Evolutionary conservation across 1,140 invertebrate species (phyloP).

Genomic region (Lordiphosa clarofinis): DNA sequence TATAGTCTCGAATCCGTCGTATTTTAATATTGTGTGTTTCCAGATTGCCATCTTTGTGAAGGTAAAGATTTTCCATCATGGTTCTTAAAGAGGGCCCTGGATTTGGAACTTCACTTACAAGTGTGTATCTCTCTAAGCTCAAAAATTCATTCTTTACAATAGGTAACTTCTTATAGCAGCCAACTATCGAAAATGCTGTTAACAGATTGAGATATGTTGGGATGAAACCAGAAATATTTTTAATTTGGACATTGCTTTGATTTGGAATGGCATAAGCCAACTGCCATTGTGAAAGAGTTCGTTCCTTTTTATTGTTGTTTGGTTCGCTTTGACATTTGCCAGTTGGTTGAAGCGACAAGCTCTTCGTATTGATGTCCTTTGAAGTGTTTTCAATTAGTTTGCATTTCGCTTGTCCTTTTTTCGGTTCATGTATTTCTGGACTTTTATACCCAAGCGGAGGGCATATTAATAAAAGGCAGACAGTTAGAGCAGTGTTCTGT

Average conservation of each 20-base stretch:
- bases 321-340: slow-evolving; percentile 46
- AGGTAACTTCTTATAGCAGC: no score
- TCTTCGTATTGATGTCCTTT: slow-evolving; percentile 52
- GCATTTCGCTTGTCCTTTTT: slow-evolving; percentile 39
- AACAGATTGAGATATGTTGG: not conserved
- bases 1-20: no score
- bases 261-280: slow-evolving; percentile 26
- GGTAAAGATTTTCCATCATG: no score
- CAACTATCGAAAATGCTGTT: no score
- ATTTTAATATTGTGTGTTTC: no score
- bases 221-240: slow-evolving; percentile 41
- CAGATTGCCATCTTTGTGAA: no score
- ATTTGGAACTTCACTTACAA: no score
- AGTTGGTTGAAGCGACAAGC: slow-evolving; percentile 28
- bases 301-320: slow-evolving; percentile 12
- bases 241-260: slow-evolving; percentile 52
- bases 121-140: no score
- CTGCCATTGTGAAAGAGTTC: slow-evolving; percentile 9
- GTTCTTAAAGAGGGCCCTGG: no score
- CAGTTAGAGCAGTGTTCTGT: slow-evolving; percentile 26
- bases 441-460: slow-evolving; percentile 3
- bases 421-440: slow-evolving; percentile 8
- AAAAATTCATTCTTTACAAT: no score
- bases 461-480: slow-evolving; percentile 51
- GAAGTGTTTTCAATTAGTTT: slow-evolving; percentile 67